Conservation (phyloP, 2,888 invertebrate species). For the Piscicola geometra region DNA sequence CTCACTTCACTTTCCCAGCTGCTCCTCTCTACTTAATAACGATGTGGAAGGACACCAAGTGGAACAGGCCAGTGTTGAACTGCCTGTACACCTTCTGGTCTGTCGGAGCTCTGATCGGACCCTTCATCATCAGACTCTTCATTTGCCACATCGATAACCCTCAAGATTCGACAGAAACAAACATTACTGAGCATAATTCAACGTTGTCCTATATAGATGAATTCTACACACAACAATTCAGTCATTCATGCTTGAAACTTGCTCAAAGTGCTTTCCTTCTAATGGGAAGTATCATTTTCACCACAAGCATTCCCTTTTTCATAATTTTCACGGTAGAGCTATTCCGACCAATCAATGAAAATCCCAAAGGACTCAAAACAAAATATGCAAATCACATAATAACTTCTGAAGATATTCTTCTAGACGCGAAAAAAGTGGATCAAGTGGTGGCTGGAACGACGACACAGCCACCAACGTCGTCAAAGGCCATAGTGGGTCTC, state of each 20-base stretch:
- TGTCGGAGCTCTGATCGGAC: not conserved
- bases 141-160: not conserved
- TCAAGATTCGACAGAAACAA: not conserved
- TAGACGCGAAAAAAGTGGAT: no score
- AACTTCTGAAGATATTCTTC: no score
- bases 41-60: not conserved
- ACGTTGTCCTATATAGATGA: not conserved
- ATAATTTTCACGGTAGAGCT: not conserved
- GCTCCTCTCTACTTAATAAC: slow-evolving; percentile 1
- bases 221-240: not conserved
- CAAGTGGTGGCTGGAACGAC: not conserved
- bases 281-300: not conserved
- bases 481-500: not conserved
- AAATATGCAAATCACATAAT: no score
- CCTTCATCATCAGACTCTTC: slow-evolving; percentile 8
- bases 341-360: not conserved
- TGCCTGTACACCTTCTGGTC: slow-evolving; percentile 10
- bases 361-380: not conserved
- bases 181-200: not conserved
- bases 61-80: not conserved
- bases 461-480: not conserved
- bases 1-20: not conserved
- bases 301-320: not conserved
- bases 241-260: not conserved
- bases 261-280: not conserved